These are phyloP conservation scores for Gobiocypris rarus DNA, from an alignment of 2,113 vertebrate genomes.

Conservation along the genomic window DNA sequence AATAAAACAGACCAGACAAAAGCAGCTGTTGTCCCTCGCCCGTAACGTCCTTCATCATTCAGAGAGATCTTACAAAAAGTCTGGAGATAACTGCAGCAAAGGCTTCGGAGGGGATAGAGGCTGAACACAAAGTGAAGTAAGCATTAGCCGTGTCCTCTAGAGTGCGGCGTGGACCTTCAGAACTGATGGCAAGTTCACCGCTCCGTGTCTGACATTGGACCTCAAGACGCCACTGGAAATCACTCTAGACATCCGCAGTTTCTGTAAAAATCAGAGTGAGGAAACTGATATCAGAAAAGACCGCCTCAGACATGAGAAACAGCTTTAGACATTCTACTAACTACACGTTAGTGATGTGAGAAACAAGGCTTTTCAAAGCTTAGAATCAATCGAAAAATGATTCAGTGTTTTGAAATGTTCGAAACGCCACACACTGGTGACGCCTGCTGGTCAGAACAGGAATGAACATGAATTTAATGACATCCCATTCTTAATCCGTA, in stretches of 20 bases:
- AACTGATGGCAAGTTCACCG: slow-evolving; percentile 37
- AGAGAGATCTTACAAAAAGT: slow-evolving; percentile 24
- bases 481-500: no score
- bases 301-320: no score
- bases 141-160: slow-evolving; percentile 62
- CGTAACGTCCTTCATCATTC: slow-evolving; percentile 25
- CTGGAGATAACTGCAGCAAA: slow-evolving; percentile 16
- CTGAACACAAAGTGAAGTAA: slow-evolving; percentile 43
- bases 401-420: no score
- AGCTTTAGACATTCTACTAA: no score
- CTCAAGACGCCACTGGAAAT: slow-evolving; percentile 2
- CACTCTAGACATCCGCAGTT: slow-evolving; percentile 61
- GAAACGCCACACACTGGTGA: no score
- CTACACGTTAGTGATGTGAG: no score
- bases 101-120: slow-evolving; percentile 4
- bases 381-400: no score
- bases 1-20: background rate
- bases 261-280: slow-evolving; percentile 52
- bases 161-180: slow-evolving; percentile 55
- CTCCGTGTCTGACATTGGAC: background rate
- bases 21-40: background rate
- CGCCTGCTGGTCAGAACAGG: no score
- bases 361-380: no score
- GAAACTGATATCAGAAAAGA: background rate
- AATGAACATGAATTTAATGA: no score